A percentile compares a stretch with the other conserved stretches of the same genome.
Conservation (phyloP, 1,140 invertebrate genomes). For the Neotoxoptera formosana region DNA sequence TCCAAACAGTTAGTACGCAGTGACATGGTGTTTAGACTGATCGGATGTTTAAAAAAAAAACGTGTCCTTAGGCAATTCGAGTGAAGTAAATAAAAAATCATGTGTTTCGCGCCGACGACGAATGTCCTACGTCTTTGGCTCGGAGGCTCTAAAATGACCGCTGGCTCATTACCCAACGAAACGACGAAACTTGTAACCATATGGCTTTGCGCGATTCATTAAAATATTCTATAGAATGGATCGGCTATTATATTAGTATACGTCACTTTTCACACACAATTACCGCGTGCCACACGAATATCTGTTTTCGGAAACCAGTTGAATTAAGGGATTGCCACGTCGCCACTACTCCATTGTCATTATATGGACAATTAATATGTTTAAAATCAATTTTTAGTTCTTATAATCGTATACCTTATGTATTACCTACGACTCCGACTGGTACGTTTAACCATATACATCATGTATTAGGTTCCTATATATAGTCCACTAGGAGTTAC, state of each 20-base stretch:
- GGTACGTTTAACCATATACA: neutral
- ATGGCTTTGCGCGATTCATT: slow-evolving; percentile 11
- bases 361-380: neutral
- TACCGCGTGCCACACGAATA: neutral
- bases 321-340: neutral
- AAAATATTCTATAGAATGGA: neutral
- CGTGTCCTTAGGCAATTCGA: neutral
- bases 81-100: neutral
- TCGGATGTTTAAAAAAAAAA: neutral
- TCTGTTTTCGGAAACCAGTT: slow-evolving; percentile 25
- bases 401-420: neutral
- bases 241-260: neutral
- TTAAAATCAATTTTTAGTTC: neutral
- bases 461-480: neutral
- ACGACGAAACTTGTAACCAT: neutral
- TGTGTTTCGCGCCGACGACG: neutral
- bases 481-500: no score
- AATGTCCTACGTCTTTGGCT: slow-evolving; percentile 20
- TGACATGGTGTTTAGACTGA: neutral
- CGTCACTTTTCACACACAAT: neutral
- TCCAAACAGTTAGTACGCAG: neutral
- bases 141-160: neutral
- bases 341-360: neutral
- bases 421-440: no score
- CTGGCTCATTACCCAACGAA: neutral